Conservation (phyloP, 92 coral and sea anemone genomes). For the Umimayanthus chanpuru region DNA sequence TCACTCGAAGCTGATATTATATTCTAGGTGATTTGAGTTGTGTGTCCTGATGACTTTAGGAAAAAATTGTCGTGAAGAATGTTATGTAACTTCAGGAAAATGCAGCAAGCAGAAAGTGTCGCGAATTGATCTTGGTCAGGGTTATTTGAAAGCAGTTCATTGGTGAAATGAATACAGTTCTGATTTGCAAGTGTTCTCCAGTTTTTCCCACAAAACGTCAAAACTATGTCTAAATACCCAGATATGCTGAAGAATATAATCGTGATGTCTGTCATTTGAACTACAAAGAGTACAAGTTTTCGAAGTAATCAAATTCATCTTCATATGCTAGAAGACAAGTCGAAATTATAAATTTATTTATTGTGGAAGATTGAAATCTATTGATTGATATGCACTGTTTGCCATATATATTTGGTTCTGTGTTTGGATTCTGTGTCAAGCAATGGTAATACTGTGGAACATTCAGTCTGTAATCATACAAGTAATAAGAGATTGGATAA, state of each 20-base stretch:
- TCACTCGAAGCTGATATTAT: too few relatives aligned
- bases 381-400: neutral
- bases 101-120: neutral
- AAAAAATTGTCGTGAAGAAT: too few relatives aligned
- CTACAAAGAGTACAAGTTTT: neutral
- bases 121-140: neutral
- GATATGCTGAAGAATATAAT: neutral
- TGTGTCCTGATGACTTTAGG: neutral
- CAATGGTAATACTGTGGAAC: neutral
- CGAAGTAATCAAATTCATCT: too few relatives aligned
- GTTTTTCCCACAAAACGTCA: neutral
- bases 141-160: neutral
- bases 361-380: too few relatives aligned
- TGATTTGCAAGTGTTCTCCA: too few relatives aligned
- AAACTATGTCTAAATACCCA: neutral
- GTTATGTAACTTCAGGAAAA: too few relatives aligned
- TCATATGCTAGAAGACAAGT: too few relatives aligned
- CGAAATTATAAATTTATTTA: too few relatives aligned
- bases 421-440: neutral
- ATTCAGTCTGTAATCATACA: too few relatives aligned
- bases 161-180: too few relatives aligned
- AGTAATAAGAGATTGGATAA: too few relatives aligned
- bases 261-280: neutral
- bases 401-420: too few relatives aligned
- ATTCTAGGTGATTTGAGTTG: neutral